Evolutionary conservation across 35 echinoderm and acorn worm species (phyloP), one percentile per base, ranked within the genome.

Genomic region (Ophiothrix spiculata): DNA sequence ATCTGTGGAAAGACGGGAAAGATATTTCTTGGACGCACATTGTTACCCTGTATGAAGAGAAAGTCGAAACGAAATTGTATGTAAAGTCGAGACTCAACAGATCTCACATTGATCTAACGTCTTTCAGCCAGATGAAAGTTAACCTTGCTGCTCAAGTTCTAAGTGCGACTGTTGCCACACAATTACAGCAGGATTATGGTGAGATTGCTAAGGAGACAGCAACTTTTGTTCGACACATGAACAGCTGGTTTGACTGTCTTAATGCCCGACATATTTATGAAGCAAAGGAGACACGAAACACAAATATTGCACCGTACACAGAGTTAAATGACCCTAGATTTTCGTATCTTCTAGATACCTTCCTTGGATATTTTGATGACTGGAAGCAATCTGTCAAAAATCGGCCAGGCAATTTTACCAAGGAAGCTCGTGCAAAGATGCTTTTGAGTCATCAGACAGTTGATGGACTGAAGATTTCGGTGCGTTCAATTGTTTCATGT

Each of bases 111-210:
- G 77, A 79, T 35, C 77, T 79, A 8, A 79, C 77, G 4, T 17
- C 77, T 33, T 79, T 79, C 35, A 33, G 29, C 36, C 33, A 36
- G 77, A 79, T 79, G 77, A 79, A 79, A 37, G 77, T 79, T 21
- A 79, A 79, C 36, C 36, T 79, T 33, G 77, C 77, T 32, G 77
- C 77, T 15, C 77, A 79, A 79, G 77, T 79, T 8, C 38, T 79
- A 33, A 79, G 77, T 35, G 36, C 21, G 6, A 79, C 15, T 36
- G 77, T 79, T 79, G 77, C 77, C 1, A 21, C 33, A 21, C 29
- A 79, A n/a, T 23, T 79, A 35, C 21, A 79, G 3, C 19, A 33
- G 38, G 33, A 36, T 33, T 79, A 79, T 79, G 77, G 77, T 37
- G 77, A 79, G 17, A 33, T 19, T 33, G 77, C 35, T 21, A 31